phyloP scores from a whole-genome alignment of 2,113 vertebrate genomes.

The Podiceps cristatus region DNA sequence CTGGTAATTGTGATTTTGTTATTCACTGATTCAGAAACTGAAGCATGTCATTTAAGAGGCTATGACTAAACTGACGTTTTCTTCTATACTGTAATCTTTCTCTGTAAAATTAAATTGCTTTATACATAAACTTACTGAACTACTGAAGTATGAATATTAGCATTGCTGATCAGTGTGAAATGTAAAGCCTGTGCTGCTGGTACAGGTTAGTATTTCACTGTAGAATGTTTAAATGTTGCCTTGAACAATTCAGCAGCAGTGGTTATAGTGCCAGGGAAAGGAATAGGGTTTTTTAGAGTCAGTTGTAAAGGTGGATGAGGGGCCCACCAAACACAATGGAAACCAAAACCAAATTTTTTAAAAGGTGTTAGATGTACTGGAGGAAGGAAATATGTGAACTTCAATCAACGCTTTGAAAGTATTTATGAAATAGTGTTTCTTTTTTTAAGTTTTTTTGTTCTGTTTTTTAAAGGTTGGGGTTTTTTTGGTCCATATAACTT shows the following conservation, averaged over 20 bases:
- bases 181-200: constrained; percentile 8
- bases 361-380: not conserved
- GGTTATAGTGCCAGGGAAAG: not conserved
- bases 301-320: not conserved
- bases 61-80: not conserved
- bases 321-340: not conserved
- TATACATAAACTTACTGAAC: constrained; percentile 39
- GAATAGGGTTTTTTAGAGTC: not conserved
- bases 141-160: constrained; percentile 17
- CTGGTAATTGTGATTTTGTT: not conserved
- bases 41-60: constrained; percentile 23
- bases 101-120: constrained; percentile 54
- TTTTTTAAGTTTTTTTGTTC: not conserved
- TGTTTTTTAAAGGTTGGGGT: too few species aligned
- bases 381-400: not conserved
- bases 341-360: not conserved
- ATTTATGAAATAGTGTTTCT: not conserved
- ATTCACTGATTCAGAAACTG: not conserved
- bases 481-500: not conserved
- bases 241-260: not conserved
- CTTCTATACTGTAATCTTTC: constrained; percentile 19
- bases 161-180: not conserved
- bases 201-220: not conserved
- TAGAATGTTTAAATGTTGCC: not conserved
- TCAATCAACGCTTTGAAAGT: not conserved